phyloP scores from a whole-genome alignment of 2,113 vertebrate species.

The Festucalex cinctus region DNA sequence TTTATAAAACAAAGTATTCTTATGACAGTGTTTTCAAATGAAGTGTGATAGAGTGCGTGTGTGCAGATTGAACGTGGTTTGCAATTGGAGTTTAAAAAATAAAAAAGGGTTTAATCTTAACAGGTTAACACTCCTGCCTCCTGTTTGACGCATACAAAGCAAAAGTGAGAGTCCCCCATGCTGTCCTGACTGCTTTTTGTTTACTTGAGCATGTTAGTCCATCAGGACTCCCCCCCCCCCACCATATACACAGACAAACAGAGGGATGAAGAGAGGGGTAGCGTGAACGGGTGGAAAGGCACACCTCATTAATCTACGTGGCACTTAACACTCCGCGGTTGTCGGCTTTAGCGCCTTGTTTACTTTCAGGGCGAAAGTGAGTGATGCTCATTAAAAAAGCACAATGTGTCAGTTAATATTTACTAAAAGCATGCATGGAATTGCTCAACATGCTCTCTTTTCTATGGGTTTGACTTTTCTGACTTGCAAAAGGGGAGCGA shows the following conservation, averaged over 20 bases:
- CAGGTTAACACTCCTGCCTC: not conserved
- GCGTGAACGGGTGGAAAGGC: constrained; percentile 6
- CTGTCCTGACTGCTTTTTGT: not conserved
- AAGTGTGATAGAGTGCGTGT: not conserved
- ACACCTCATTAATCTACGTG: constrained; percentile 11
- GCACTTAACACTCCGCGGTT: constrained; percentile 2
- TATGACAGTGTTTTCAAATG: not conserved
- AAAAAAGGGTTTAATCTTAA: not conserved
- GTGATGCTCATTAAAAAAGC: constrained; percentile 5
- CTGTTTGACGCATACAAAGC: not conserved
- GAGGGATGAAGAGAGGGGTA: constrained; percentile 2
- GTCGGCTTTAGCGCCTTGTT: not conserved
- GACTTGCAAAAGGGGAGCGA: no score
- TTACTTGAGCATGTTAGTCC: constrained; percentile 1
- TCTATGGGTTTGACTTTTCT: not conserved
- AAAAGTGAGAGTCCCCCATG: constrained; percentile 2
- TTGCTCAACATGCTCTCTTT: not conserved
- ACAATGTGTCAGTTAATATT: not conserved
- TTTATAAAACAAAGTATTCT: not conserved
- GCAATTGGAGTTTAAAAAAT: not conserved
- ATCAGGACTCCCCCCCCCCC: not conserved
- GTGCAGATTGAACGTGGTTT: not conserved
- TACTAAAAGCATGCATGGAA: not conserved
- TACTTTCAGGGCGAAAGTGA: constrained; percentile 7
- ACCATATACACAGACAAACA: constrained; percentile 4